These are phyloP conservation scores for Toxostoma redivivum DNA, from an alignment of 2,113 vertebrate genomes.

Conservation along the genomic window DNA sequence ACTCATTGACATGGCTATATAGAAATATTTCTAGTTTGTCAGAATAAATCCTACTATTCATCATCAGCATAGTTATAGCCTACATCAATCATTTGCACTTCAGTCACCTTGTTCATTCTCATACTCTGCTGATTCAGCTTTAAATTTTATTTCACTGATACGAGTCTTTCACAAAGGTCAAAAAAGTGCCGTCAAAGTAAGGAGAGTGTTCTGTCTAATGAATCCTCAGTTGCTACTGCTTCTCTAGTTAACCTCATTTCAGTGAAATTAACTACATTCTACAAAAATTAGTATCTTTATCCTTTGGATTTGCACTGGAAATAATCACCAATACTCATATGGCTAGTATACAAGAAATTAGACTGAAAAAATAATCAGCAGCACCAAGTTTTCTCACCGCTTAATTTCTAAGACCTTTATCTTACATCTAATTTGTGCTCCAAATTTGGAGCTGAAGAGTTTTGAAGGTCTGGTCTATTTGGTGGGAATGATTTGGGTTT, in stretches of 20 bases:
- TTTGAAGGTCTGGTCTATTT: not conserved
- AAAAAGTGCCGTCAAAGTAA: not conserved
- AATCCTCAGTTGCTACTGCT: not conserved
- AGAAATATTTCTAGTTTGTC: constrained; percentile 47
- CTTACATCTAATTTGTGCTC: not conserved
- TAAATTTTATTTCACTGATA: not conserved
- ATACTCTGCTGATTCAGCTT: constrained; percentile 48
- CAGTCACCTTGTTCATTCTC: constrained; percentile 29
- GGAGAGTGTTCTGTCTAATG: not conserved
- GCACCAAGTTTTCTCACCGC: not conserved
- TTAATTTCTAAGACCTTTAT: not conserved
- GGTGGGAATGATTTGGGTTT: rapidly evolving
- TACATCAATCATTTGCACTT: constrained; percentile 42
- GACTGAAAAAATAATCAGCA: not conserved
- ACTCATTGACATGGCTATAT: constrained; percentile 39
- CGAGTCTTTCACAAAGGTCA: constrained; percentile 49
- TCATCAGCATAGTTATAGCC: constrained; percentile 50
- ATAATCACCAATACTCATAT: not conserved
- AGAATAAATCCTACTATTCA: constrained; percentile 51
- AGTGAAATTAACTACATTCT: not conserved
- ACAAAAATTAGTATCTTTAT: not conserved
- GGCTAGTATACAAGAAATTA: not conserved
- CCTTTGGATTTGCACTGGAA: not conserved
- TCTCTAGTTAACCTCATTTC: not conserved
- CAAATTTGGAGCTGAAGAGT: not conserved